phyloP scores from a whole-genome alignment of 2,888 invertebrate species.

The Horisme vitalbata region DNA sequence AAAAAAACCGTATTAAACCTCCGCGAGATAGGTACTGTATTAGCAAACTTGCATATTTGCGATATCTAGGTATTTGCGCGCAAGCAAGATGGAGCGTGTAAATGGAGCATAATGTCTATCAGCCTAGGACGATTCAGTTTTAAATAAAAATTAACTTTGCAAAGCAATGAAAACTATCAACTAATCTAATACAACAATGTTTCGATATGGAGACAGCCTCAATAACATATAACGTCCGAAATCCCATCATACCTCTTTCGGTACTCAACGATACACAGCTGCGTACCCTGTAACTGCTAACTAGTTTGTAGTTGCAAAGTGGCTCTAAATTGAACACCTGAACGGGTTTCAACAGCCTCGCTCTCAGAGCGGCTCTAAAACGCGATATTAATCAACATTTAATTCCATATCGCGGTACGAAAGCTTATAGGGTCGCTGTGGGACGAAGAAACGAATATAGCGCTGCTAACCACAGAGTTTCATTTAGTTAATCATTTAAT shows the following conservation, averaged over 20 bases:
- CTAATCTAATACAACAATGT: no score
- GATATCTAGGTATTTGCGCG: no score
- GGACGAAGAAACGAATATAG: slow-evolving; percentile 49
- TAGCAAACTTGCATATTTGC: no score
- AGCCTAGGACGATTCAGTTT: no score
- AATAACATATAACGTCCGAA: slow-evolving; percentile 39
- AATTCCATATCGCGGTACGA: slow-evolving; percentile 61
- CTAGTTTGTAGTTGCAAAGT: slow-evolving; percentile 71
- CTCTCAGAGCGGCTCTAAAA: slow-evolving; percentile 55
- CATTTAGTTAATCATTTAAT: neutral
- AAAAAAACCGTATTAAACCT: no score
- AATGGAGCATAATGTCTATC: no score
- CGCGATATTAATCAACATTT: slow-evolving; percentile 76
- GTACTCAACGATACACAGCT: slow-evolving; percentile 57
- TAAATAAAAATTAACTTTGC: no score
- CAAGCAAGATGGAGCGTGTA: no score
- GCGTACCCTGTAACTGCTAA: slow-evolving; percentile 55
- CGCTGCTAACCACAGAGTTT: neutral
- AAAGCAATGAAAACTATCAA: no score
- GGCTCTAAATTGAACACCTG: slow-evolving; percentile 67
- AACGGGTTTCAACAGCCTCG: slow-evolving; percentile 49
- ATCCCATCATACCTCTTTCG: slow-evolving; percentile 45
- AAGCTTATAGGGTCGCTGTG: slow-evolving; percentile 54
- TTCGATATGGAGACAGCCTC: no score
- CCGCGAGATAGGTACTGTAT: no score